phyloP scores from a whole-genome alignment of 2,113 vertebrate genomes.

The Nematolebias whitei region DNA sequence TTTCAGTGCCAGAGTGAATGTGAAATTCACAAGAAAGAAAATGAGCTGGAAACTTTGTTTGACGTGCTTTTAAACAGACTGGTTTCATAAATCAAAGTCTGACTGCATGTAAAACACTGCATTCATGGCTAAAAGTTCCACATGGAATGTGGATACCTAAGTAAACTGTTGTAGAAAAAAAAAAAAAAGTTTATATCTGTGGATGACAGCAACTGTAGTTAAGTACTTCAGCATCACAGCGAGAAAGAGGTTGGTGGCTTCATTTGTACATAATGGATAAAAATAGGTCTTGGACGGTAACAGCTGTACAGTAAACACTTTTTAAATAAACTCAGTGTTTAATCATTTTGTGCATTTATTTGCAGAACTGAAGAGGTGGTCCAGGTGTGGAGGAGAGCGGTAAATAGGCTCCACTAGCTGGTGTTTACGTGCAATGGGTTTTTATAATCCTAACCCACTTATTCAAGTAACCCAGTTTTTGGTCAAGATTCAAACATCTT shows the following conservation, averaged over 20 bases:
- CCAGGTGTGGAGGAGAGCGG: conserved; percentile 56
- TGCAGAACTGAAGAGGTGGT: conserved; percentile 51
- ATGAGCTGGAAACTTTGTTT: not conserved
- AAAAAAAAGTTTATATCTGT: not conserved
- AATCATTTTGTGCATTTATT: conserved; percentile 55
- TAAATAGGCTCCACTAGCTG: conserved; percentile 40
- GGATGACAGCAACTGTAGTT: conserved; percentile 19
- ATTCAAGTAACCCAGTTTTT: conserved; percentile 47
- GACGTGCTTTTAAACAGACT: not conserved
- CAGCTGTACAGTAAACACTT: conserved; percentile 49
- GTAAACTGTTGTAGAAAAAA: not conserved
- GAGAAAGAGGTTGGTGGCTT: conserved; percentile 35
- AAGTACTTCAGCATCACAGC: conserved; percentile 15
- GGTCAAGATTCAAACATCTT: conserved; percentile 13
- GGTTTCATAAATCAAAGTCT: not conserved
- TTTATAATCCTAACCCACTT: conserved; percentile 49
- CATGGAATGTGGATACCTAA: not conserved
- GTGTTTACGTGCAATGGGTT: conserved; percentile 47
- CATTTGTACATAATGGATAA: conserved; percentile 41
- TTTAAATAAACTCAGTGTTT: conserved; percentile 57
- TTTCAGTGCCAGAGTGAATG: not conserved
- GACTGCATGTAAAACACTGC: not conserved
- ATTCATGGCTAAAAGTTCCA: not conserved
- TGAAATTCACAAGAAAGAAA: not conserved
- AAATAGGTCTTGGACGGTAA: conserved; percentile 36